Conservation (phyloP, 2,113 vertebrate species). For the Zapornia atra region DNA sequence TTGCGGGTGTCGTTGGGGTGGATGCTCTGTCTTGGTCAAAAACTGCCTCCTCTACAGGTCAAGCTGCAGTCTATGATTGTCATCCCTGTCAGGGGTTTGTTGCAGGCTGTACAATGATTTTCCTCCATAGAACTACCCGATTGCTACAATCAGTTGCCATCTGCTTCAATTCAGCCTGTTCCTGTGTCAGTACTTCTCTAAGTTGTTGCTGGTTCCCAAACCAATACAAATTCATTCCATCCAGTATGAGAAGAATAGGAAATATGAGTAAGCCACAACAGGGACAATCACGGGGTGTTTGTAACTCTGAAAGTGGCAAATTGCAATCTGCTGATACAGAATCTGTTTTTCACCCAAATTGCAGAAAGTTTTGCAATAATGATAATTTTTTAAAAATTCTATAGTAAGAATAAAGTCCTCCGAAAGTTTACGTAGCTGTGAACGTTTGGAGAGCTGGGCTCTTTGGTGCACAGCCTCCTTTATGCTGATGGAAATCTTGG, state of each 20-base stretch:
- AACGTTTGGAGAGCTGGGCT: accelerated
- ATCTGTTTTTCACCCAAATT: neutral
- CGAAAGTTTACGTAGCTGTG: neutral
- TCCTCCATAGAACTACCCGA: neutral
- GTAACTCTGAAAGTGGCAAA: neutral
- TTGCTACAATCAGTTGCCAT: neutral
- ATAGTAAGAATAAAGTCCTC: neutral
- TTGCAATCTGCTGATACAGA: neutral
- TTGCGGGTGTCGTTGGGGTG: neutral
- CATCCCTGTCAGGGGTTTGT: neutral
- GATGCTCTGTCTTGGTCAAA: neutral
- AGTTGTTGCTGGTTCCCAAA: neutral
- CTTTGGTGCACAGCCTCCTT: neutral
- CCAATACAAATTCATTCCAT: neutral
- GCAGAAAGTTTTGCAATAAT: neutral
- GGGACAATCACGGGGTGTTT: neutral
- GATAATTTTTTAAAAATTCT: neutral
- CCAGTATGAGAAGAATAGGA: neutral
- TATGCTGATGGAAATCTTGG: neutral
- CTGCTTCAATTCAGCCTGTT: neutral
- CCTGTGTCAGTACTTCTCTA: neutral
- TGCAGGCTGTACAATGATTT: neutral
- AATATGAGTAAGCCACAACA: neutral
- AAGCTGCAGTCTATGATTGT: neutral
- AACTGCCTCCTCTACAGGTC: neutral